phyloP scores from a whole-genome alignment of 2,113 vertebrate species.

The Anseranas semipalmata region DNA sequence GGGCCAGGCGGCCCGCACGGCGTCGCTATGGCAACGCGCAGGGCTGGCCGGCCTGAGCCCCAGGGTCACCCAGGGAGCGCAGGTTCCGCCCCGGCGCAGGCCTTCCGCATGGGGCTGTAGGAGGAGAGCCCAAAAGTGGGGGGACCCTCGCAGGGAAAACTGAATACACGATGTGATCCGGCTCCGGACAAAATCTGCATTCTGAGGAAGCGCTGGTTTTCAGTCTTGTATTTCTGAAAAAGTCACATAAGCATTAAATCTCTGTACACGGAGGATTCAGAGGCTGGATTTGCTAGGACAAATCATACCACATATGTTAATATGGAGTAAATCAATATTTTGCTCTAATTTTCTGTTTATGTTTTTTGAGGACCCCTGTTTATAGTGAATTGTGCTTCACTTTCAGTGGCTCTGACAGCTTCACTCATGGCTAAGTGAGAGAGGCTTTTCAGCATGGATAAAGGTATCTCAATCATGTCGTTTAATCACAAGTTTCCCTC shows the following conservation, averaged over 20 bases:
- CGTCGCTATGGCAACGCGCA: not conserved
- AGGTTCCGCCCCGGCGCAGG: no score
- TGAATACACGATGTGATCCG: fast-evolving
- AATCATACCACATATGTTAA: no score
- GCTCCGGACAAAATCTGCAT: not conserved
- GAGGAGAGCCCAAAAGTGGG: not conserved
- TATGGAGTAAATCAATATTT: not conserved
- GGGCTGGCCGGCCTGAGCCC: not conserved
- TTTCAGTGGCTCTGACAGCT: not conserved
- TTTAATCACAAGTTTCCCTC: not conserved
- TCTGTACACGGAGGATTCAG: no score
- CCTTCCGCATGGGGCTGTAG: no score
- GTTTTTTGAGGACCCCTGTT: not conserved
- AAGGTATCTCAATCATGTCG: not conserved
- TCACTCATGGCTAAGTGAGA: not conserved
- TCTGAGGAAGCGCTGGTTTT: no score
- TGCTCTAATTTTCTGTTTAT: not conserved
- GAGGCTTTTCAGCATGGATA: not conserved
- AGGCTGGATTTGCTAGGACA: not conserved
- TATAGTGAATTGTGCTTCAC: not conserved
- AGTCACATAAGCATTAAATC: not conserved
- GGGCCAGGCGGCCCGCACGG: not conserved
- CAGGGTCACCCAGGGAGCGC: not conserved
- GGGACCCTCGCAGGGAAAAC: not conserved
- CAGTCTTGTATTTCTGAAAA: fast-evolving